Evolutionary conservation across 37 sponge, comb jelly and placozoan species (phyloP).

Genomic region (Haliclona indistincta): DNA sequence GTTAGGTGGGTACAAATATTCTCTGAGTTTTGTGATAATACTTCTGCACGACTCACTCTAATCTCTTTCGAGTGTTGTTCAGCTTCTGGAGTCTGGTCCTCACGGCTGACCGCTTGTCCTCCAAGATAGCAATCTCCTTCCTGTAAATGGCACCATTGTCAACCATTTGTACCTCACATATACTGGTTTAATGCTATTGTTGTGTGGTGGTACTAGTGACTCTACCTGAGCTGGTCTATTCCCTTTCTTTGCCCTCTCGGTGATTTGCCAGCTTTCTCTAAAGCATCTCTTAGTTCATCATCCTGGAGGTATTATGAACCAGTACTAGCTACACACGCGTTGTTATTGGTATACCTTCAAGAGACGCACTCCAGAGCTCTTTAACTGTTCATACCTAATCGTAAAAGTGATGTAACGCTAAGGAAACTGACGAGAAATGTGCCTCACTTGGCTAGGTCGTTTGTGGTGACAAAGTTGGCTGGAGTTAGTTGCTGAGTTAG

Average conservation of each 20-base stretch:
- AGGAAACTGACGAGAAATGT: neutral
- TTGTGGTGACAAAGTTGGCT: constrained; percentile 12
- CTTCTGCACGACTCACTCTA: constrained; percentile 6
- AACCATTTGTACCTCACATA: neutral
- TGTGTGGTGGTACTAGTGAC: no score
- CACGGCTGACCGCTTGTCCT: neutral
- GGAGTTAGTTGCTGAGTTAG: neutral
- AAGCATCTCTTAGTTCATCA: constrained; percentile 3
- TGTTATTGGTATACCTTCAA: neutral
- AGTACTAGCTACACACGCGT: neutral
- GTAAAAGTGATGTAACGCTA: neutral
- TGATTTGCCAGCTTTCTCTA: neutral
- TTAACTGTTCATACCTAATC: constrained; percentile 31
- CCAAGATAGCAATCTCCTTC: constrained; percentile 17
- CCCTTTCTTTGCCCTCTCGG: neutral
- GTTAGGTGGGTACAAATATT: neutral
- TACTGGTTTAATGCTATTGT: neutral
- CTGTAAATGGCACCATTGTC: neutral
- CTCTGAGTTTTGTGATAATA: neutral
- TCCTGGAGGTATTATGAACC: neutral
- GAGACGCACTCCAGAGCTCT: neutral
- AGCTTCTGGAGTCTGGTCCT: constrained; percentile 45
- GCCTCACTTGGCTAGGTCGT: constrained; percentile 27
- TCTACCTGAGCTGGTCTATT: no score
- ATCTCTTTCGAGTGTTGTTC: constrained; percentile 10